Conservation (phyloP, 2,113 vertebrate species). For the Malurus alboscapulatus region DNA sequence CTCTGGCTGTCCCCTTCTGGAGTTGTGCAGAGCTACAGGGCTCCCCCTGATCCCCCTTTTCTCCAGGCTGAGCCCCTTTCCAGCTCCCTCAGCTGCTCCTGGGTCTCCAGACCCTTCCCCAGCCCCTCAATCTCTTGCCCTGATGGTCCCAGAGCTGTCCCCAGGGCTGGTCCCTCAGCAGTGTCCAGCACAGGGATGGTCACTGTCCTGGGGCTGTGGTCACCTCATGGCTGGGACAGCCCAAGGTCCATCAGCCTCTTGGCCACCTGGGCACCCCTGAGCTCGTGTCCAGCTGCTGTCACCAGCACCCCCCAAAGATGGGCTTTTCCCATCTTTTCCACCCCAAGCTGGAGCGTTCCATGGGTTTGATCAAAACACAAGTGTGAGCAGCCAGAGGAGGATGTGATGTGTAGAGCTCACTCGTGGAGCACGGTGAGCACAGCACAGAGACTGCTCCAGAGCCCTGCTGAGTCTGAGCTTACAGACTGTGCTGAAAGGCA, state of each 20-base stretch:
- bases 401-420: neutral
- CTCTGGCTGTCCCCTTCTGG: neutral
- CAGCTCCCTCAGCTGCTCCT: neutral
- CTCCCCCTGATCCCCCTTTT: neutral
- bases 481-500: neutral
- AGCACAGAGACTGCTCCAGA: neutral
- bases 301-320: neutral
- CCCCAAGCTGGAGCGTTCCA: neutral
- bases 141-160: neutral
- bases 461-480: neutral
- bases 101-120: neutral
- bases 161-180: neutral
- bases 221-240: neutral
- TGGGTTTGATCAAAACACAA: neutral
- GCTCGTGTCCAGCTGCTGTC: neutral
- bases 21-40: neutral
- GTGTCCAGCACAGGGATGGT: neutral
- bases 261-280: neutral
- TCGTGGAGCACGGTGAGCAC: fast-evolving
- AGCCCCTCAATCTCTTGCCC: fast-evolving
- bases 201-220: neutral
- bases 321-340: neutral
- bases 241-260: no score
- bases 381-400: neutral
- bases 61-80: neutral